These are phyloP conservation scores for Dolichallabes microphthalmus DNA, from an alignment of 2,113 vertebrate species.

Conservation along the genomic window DNA sequence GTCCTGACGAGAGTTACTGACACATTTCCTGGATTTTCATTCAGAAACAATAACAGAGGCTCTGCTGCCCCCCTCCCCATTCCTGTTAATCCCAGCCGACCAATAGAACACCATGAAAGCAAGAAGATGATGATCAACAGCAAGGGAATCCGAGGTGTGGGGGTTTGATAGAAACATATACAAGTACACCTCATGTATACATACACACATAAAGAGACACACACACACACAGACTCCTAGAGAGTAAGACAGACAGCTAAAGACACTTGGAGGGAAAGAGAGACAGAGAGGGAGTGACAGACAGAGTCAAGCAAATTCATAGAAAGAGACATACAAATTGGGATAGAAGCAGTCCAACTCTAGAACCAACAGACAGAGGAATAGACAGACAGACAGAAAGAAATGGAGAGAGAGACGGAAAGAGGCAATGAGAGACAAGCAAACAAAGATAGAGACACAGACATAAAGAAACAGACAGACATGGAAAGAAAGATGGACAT, in stretches of 20 bases:
- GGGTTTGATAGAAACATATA: background rate
- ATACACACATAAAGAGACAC: background rate
- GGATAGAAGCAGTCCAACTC: background rate
- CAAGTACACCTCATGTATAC: too few species aligned
- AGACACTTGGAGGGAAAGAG: too few species aligned
- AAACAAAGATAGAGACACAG: background rate
- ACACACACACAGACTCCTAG: background rate
- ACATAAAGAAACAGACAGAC: background rate
- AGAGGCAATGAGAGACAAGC: too few species aligned
- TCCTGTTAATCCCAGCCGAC: constrained; percentile 33
- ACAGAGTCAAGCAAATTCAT: background rate
- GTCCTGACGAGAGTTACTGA: constrained; percentile 29
- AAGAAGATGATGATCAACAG: background rate
- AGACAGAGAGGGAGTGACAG: background rate
- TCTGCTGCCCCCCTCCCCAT: constrained; percentile 53
- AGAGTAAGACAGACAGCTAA: background rate
- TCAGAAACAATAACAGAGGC: constrained; percentile 67
- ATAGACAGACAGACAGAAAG: background rate
- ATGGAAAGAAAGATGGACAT: background rate
- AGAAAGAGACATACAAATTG: background rate
- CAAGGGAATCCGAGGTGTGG: background rate
- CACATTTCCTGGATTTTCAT: constrained; percentile 61
- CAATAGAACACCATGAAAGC: constrained; percentile 57
- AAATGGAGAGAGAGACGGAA: background rate
- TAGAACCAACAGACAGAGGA: background rate